Evolutionary conservation across 2,113 vertebrate species (phyloP).

Genomic region (Odocoileus hemionus): DNA sequence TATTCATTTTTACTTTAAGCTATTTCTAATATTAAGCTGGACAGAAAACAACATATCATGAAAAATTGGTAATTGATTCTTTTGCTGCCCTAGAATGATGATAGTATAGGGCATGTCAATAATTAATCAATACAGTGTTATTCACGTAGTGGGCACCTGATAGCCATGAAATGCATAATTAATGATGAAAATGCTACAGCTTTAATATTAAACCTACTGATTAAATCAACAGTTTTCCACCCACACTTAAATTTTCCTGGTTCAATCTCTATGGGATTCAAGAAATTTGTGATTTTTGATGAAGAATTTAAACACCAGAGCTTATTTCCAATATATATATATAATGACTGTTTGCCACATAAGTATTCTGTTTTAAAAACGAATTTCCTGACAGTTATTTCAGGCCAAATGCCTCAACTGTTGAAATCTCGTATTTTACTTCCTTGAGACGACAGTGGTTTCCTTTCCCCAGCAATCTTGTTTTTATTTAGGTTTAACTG

Average conservation of each 20-base stretch:
- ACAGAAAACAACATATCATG: constrained; percentile 15
- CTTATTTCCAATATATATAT: not conserved
- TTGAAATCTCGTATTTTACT: not conserved
- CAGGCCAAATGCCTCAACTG: not conserved
- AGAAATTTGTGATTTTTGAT: not conserved
- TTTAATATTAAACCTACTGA: not conserved
- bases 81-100: not conserved
- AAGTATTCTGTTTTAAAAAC: not conserved
- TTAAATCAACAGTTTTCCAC: not conserved
- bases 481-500: constrained; percentile 42
- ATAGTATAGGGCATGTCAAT: not conserved
- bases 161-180: constrained; percentile 11
- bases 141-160: not conserved
- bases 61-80: constrained; percentile 38
- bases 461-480: not conserved
- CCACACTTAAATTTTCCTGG: not conserved
- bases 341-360: not conserved
- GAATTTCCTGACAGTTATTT: not conserved
- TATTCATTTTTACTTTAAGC: constrained; percentile 34
- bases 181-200: constrained; percentile 15
- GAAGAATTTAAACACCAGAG: constrained; percentile 12
- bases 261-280: not conserved
- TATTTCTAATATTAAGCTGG: constrained; percentile 36
- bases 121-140: constrained; percentile 39
- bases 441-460: not conserved